Base-by-base conservation (phyloP, 2,113 vertebrate species). In the Agapornis roseicollis region DNA sequence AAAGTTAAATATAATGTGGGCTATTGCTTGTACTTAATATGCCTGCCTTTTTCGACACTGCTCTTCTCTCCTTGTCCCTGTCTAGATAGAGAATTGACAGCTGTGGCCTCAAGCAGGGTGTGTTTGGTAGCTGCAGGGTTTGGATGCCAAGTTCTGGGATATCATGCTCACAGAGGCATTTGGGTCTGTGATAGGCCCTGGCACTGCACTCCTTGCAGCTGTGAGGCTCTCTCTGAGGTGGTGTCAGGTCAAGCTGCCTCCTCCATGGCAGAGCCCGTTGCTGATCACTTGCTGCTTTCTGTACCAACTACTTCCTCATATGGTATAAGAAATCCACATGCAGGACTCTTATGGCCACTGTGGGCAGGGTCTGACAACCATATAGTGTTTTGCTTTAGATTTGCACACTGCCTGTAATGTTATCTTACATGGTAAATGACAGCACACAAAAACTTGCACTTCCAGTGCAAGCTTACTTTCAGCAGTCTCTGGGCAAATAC, bases 71-170 rank as follows among this genome's bases (percentile, higher is more conserved):
- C 72, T 94, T 78, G 70, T 85, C 85, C 28, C 56, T 86, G 73
- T 83, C 79, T 92, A 84, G 93, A 95, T 88, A 82, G 73, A 95
- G 95, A 96, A 88, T 39, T 85, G 94, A 96, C 97, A 98, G 97
- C 98, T 98, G 98, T 94, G 94, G 74, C 91, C 84, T 79, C 61
- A 84, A 86, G 80, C 91, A 97, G 97, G 97, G 97, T 37, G 96
- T 97, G 97, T 97, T 94, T 82, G 91, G 88, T 94, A 94, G 95
- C 94, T 97, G 95, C 90, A 96, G 93, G 87, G 9, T 97, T 94
- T 89, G 85, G 66, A 98, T 97, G 94, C 96, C 97, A 97, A 31
- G 35, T 56, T 58, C 88, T 88, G 84, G 96, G 96, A 72, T 97
- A 93, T 97, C 96, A 93, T 44, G 88, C 94, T 95, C 89, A 3